Conservation (phyloP, 2,888 invertebrate species). For the Apoderus coryli region DNA sequence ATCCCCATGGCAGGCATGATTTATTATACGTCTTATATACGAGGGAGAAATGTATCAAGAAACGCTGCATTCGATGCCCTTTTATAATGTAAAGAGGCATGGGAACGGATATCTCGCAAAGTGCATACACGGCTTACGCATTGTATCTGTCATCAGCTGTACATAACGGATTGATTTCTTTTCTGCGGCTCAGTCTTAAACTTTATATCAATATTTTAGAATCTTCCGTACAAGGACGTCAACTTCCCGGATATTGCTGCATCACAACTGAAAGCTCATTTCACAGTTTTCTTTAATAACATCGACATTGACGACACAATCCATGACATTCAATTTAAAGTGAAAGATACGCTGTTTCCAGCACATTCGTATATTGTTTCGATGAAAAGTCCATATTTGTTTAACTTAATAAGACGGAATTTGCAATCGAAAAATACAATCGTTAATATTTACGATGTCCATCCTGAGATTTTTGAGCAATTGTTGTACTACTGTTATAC, state of each 20-base stretch:
- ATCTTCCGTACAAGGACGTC: conserved; percentile 22
- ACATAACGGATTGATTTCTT: too few species aligned
- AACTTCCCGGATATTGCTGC: conserved; percentile 14
- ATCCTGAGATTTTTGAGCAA: conserved; percentile 54
- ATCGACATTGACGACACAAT: conserved; percentile 49
- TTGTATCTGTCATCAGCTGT: too few species aligned
- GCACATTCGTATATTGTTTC: conserved; percentile 63
- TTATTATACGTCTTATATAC: too few species aligned
- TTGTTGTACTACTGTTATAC: conserved; percentile 59
- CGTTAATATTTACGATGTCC: conserved; percentile 38
- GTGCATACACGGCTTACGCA: too few species aligned
- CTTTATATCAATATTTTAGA: too few species aligned
- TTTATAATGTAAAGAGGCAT: too few species aligned
- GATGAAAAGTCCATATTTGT: conserved; percentile 46
- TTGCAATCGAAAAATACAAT: conserved; percentile 32
- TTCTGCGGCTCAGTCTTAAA: too few species aligned
- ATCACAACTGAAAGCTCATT: conserved; percentile 34
- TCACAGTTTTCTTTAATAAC: conserved; percentile 44
- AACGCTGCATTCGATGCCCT: too few species aligned
- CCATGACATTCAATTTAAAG: conserved; percentile 59
- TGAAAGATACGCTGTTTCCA: conserved; percentile 44
- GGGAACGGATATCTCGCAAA: too few species aligned
- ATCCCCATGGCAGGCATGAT: too few species aligned
- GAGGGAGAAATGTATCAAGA: too few species aligned
- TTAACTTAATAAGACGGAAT: too few species aligned